Percentiles rank a stretch among this genome's conserved stretches.
These are phyloP conservation scores for Craterocephalus amniculus DNA, from an alignment of 2,797 vertebrate species.

Conservation along the genomic window DNA sequence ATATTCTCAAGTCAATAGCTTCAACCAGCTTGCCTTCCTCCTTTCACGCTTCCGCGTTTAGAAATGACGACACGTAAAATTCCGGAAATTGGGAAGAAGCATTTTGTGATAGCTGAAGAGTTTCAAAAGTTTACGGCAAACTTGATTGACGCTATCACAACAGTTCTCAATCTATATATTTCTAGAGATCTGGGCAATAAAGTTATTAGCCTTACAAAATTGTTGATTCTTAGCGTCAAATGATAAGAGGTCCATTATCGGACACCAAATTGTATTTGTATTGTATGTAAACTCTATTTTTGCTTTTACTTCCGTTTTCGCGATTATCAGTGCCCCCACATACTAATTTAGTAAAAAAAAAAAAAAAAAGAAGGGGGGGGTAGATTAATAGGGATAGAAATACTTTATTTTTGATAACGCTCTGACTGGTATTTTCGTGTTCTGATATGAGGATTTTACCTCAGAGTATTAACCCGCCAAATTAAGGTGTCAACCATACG, in stretches of 20 bases:
- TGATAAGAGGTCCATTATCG: slow-evolving; percentile 33
- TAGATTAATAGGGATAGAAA: too few relatives aligned
- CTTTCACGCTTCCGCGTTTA: slow-evolving; percentile 48
- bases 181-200: background rate
- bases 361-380: fast-evolving
- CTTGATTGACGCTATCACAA: too few relatives aligned
- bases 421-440: background rate
- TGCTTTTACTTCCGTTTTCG: background rate
- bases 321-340: background rate
- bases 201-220: background rate
- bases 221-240: background rate
- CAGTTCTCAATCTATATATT: background rate
- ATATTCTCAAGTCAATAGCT: background rate
- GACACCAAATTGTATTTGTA: too few relatives aligned
- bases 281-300: background rate
- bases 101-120: background rate
- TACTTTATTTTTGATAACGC: background rate
- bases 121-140: background rate
- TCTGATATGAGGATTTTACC: background rate
- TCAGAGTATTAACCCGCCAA: background rate
- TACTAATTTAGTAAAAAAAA: too few relatives aligned
- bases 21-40: background rate
- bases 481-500: background rate
- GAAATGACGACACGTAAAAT: slow-evolving; percentile 46
- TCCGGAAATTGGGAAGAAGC: slow-evolving; percentile 35